Percentiles rank a stretch among this genome's conserved stretches.
Evolutionary conservation across 2,888 invertebrate species (phyloP).

Genomic region (Plagodis dolabraria): DNA sequence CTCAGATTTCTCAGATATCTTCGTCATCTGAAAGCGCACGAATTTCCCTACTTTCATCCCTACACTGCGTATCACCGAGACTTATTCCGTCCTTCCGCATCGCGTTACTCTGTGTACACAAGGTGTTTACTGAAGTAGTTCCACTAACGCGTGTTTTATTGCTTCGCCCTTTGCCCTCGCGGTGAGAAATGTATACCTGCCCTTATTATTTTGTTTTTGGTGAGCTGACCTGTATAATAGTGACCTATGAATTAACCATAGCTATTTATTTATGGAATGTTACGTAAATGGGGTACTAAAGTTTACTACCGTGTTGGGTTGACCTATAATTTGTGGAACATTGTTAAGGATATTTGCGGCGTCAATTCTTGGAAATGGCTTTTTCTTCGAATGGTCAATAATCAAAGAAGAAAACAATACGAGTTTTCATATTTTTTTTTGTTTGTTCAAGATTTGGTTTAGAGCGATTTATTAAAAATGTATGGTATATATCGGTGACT

Average conservation of each 20-base stretch:
- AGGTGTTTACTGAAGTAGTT: conserved; percentile 20
- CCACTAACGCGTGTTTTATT: conserved; percentile 18
- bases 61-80: conserved; percentile 6
- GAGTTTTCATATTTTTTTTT: too few relatives aligned
- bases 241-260: background rate
- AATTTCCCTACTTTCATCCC: background rate
- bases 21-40: conserved; percentile 1
- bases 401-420: too few relatives aligned
- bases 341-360: too few relatives aligned
- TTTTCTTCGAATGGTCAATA: too few relatives aligned
- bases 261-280: background rate
- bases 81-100: conserved; percentile 34
- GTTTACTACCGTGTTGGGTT: background rate
- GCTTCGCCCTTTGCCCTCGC: conserved; percentile 9
- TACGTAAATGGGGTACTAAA: background rate
- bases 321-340: too few relatives aligned
- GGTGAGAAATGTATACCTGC: conserved; percentile 20
- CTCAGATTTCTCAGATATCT: too few relatives aligned
- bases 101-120: conserved; percentile 27
- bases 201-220: conserved; percentile 24
- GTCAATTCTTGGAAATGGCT: too few relatives aligned
- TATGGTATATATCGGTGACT: too few relatives aligned
- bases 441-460: too few relatives aligned
- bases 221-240: conserved; percentile 20
- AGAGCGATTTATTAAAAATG: too few relatives aligned